phyloP scores from a whole-genome alignment of 2,113 vertebrate genomes.

The Coturnix japonica region DNA sequence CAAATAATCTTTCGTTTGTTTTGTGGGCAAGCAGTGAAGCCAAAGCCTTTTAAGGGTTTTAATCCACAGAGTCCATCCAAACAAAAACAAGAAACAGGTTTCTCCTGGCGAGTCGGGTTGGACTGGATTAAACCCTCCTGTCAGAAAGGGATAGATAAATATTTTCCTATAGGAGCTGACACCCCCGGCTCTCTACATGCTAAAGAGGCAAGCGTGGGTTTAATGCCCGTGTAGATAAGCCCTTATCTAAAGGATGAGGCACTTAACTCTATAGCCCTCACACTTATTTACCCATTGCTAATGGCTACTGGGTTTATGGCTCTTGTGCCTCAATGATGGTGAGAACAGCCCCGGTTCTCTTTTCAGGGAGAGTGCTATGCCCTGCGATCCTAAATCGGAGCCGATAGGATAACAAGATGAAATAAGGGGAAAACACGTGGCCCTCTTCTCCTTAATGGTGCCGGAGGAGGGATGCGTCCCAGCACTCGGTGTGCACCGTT shows the following conservation, averaged over 20 bases:
- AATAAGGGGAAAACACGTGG: background rate
- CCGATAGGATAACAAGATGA: too few species aligned
- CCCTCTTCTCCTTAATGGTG: background rate
- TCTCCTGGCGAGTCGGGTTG: background rate
- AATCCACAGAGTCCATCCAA: background rate
- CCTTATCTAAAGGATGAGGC: slow-evolving; percentile 36
- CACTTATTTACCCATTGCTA: background rate
- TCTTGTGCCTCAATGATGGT: background rate
- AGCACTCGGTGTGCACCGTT: background rate
- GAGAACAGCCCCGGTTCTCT: background rate
- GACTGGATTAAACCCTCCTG: background rate
- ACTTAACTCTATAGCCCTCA: background rate
- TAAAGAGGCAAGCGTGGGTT: background rate
- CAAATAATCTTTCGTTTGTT: background rate
- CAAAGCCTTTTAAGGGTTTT: background rate
- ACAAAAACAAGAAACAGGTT: background rate
- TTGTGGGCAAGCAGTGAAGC: background rate
- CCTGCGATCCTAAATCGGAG: background rate
- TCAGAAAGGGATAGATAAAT: background rate
- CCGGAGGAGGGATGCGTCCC: background rate
- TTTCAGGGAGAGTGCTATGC: background rate
- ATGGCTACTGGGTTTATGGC: background rate
- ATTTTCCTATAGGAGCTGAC: background rate
- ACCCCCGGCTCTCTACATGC: accelerated
- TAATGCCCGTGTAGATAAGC: slow-evolving; percentile 42